phyloP scores from a whole-genome alignment of 2,888 invertebrate species.

The Stenodema calcarata region DNA sequence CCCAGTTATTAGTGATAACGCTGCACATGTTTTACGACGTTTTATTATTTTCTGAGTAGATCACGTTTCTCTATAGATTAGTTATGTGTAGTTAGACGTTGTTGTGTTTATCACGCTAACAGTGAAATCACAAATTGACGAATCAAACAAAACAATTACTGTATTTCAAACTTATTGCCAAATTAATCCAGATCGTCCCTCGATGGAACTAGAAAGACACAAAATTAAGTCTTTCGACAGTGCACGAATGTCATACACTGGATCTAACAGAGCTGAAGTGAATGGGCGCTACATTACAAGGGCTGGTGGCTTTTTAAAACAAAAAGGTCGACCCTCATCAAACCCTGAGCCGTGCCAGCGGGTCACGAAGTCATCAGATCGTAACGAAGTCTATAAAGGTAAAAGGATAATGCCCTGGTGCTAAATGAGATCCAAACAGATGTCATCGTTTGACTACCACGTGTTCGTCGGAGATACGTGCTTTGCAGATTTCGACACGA shows the following conservation, averaged over 20 bases:
- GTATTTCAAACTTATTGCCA: too few relatives aligned
- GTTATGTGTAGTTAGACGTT: too few relatives aligned
- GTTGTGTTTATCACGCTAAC: too few relatives aligned
- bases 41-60: too few relatives aligned
- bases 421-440: slow-evolving; percentile 17
- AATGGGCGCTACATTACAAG: slow-evolving; percentile 7
- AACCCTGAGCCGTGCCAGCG: slow-evolving; percentile 26
- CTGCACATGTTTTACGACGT: too few relatives aligned
- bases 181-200: too few relatives aligned
- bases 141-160: too few relatives aligned
- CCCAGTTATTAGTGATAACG: too few relatives aligned
- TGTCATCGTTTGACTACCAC: neutral
- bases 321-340: slow-evolving; percentile 40
- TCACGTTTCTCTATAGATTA: too few relatives aligned
- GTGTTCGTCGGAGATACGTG: neutral
- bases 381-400: neutral
- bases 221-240: neutral
- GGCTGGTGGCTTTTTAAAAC: slow-evolving; percentile 10
- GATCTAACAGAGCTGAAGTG: neutral
- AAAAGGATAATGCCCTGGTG: neutral
- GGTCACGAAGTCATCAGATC: slow-evolving; percentile 34
- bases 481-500: neutral
- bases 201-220: neutral
- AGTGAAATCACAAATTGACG: too few relatives aligned
- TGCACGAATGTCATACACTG: neutral